Evolutionary conservation across 2,888 invertebrate genomes (phyloP), one percentile per base, ranked within the genome.

Genomic region (Drosophila dives): DNA sequence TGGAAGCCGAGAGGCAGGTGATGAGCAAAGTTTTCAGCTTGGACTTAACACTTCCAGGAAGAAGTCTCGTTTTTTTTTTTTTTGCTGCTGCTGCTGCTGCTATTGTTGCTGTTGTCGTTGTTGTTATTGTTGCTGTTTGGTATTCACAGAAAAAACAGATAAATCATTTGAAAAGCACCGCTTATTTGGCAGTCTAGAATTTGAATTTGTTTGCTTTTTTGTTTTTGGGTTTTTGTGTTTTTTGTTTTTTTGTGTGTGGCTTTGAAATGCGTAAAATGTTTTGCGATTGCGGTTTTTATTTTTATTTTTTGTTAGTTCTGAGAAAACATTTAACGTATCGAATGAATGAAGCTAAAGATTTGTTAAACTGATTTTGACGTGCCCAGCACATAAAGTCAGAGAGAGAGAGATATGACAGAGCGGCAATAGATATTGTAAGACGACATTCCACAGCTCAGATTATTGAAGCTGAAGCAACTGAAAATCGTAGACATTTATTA

Each of bases 1-100:
- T 60, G 48, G 59, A 72, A 69, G 66, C 71, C 70, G 72, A 51
- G 64, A 81, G 73, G 78, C 80, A 77, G 75, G 84, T 75, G 77
- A 65, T 71, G 60, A 59, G 50, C 61, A 58, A 45, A 69, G 51
- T 60, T 65, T 58, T 61, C 61, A 40, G 33, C 64, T 75, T 55
- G 64, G 64, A 55, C 63, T 70, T 77, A 86, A 68, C 81, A 86
- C 85, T 89, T 84, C 76, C 88, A 84, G 90, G 84, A 90, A 84
- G 83, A 82, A 72, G 86, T 60, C 66, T 76, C 73, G 76, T 73
- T 81, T 78, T 53, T 60, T 29, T 34, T 66, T 29, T 34, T 66
- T 36, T 15, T 53, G 20, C 20, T 38, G 40, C 7, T 51, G 38
- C 33, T 58, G 33, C 48, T 45, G 45, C 23, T 36, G 29, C 15